phyloP scores from a whole-genome alignment of 2,113 vertebrate species.

The Motacilla tschutschensis region DNA sequence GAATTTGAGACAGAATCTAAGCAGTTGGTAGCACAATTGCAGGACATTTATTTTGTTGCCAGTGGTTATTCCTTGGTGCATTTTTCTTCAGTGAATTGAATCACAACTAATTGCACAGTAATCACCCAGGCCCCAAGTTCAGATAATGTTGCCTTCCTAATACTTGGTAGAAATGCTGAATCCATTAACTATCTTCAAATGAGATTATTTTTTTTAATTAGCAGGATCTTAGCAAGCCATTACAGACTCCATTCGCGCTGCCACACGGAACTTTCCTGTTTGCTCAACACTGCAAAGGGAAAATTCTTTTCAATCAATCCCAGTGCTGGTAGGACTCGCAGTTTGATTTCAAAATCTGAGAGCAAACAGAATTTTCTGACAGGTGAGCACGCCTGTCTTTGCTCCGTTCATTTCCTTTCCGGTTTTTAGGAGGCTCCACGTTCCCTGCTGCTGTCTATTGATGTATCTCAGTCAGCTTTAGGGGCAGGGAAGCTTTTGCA shows the following conservation, averaged over 20 bases:
- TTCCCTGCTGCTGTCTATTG: background rate
- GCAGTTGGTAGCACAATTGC: constrained; percentile 47
- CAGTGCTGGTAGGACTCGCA: background rate
- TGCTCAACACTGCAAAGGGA: constrained; percentile 49
- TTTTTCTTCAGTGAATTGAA: constrained; percentile 73
- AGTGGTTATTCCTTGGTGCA: constrained; percentile 57
- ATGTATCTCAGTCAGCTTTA: background rate
- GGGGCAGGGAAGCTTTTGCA: background rate
- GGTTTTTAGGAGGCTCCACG: background rate
- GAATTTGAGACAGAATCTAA: constrained; percentile 32
- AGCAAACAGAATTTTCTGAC: background rate
- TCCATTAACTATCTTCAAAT: constrained; percentile 72
- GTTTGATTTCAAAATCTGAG: background rate
- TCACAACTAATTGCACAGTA: constrained; percentile 74
- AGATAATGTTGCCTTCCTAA: constrained; percentile 65
- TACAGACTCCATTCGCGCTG: constrained; percentile 45
- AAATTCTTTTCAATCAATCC: constrained; percentile 56
- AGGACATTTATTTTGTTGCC: constrained; percentile 52
- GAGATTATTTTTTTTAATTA: constrained; percentile 69
- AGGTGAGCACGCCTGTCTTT: background rate
- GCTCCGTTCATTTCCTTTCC: background rate
- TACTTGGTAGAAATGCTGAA: constrained; percentile 65
- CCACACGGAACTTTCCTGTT: constrained; percentile 47
- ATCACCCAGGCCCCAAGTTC: constrained; percentile 66
- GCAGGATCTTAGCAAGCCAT: constrained; percentile 69